Evolutionary conservation across 2,797 vertebrate genomes (phyloP), one percentile per base, ranked within the genome.

Genomic region (Cephalopachus bancanus): DNA sequence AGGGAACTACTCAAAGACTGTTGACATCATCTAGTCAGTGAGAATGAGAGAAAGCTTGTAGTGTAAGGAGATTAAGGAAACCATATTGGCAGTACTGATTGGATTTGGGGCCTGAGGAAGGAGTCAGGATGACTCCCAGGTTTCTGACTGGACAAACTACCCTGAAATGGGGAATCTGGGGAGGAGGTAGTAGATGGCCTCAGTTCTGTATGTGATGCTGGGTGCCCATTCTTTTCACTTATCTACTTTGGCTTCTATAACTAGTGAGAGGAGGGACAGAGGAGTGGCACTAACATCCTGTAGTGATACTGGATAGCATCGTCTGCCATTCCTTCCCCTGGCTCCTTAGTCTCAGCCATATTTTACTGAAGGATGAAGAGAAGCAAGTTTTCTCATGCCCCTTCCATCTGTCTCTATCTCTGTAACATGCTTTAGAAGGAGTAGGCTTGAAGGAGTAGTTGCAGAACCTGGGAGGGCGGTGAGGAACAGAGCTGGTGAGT

Each of bases 21-120:
- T 79, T 26, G 33, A 83, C 62, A 64, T 86, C 26, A 85, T 62
- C 51, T 78, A 14, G 72, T 69, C 49, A 79, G 85, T 93, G 91
- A 89, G 72, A 80, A 67, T 28, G 65, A 22, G 75, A 37, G 49
- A 64, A 95, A 65, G 65, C 24, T 67, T 55, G 60, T 55, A 26
- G 44, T 88, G 4, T 62, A 76, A 60, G 69, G 71, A 92, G 28
- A 76, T 76, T 67, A 78, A 55, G 57, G 53, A 81, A 26, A 53
- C 72, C 4, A 2, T 30, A 2, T 3, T 75, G 76, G 3, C 51
- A 72, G n/a, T 6, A 19, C 84, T 72, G 55, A 33, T 26, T 80
- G 85, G 33, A 81, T 65, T 22, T 79, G 81, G 90, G 65, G 20
- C 20, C 71, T 33, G 51, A 79, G 88, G 72, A 67, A 81, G 88